These are phyloP conservation scores for Ariopsis seemanni DNA, from an alignment of 2,113 vertebrate species.

Conservation along the genomic window DNA sequence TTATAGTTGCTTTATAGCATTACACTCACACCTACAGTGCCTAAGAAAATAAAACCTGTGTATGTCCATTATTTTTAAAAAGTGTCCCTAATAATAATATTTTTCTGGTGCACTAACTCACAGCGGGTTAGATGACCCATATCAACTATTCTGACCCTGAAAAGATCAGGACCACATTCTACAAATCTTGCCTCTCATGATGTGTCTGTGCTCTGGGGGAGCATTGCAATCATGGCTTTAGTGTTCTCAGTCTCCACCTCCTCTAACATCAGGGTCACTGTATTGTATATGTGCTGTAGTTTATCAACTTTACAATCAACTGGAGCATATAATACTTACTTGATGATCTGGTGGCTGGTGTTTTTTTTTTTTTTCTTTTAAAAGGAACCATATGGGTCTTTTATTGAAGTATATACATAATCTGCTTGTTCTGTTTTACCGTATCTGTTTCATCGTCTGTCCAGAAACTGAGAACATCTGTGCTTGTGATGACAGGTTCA, in stretches of 20 bases:
- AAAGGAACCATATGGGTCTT: background rate
- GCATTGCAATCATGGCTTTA: background rate
- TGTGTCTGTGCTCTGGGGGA: background rate
- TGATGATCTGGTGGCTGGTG: background rate
- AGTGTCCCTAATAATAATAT: background rate
- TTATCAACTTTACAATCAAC: slow-evolving; percentile 6
- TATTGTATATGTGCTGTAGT: background rate
- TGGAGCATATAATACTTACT: too few relatives aligned
- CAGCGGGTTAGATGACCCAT: background rate
- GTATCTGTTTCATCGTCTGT: background rate
- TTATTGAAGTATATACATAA: background rate
- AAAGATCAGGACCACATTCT: slow-evolving; percentile 1
- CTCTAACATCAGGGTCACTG: slow-evolving; percentile 4
- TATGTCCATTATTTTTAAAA: background rate
- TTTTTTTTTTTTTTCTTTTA: background rate
- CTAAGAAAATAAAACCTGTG: background rate
- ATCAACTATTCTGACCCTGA: slow-evolving; percentile 7
- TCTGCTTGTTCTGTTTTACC: background rate
- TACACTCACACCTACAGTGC: background rate
- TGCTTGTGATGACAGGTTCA: too few relatives aligned
- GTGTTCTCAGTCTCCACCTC: background rate
- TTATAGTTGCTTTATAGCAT: background rate
- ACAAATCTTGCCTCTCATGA: slow-evolving; percentile 2
- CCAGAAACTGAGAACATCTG: too few relatives aligned
- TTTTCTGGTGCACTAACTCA: background rate